Conservation (phyloP, 2,888 invertebrate species). For the Cephus spinipes region DNA sequence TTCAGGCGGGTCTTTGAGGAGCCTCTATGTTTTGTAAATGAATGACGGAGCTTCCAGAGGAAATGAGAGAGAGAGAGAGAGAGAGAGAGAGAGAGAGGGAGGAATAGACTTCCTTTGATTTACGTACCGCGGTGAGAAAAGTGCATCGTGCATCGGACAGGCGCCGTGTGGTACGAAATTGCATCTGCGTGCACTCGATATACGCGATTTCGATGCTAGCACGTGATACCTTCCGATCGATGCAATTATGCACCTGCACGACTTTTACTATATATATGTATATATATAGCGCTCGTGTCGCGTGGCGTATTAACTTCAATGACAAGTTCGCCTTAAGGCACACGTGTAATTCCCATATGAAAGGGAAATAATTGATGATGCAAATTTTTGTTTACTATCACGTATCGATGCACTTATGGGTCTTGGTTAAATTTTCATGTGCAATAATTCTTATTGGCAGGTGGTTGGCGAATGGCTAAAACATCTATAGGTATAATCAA, state of each 20-base stretch:
- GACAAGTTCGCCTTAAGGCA: not conserved
- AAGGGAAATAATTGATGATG: constrained; percentile 31
- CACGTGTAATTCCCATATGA: not conserved
- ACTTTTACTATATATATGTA: not conserved
- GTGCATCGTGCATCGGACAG: not conserved
- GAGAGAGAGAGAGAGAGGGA: no score
- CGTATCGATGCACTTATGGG: not conserved
- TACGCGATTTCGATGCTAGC: not conserved
- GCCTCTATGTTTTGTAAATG: not conserved
- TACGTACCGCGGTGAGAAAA: constrained; percentile 21
- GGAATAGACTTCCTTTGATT: constrained; percentile 17
- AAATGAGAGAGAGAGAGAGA: no score
- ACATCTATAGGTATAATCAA: constrained; percentile 30
- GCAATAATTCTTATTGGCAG: not conserved
- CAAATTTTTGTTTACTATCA: not conserved
- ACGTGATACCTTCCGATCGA: not conserved
- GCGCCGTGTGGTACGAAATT: constrained; percentile 21
- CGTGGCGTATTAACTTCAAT: not conserved
- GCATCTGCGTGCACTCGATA: constrained; percentile 11
- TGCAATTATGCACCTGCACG: not conserved
- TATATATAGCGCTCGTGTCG: not conserved
- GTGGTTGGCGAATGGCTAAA: not conserved
- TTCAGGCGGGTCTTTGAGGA: not conserved
- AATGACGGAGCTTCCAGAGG: not conserved
- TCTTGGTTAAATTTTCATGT: not conserved